Evolutionary conservation across 2,113 vertebrate genomes (phyloP).

Genomic region (Oryctolagus cuniculus): DNA sequence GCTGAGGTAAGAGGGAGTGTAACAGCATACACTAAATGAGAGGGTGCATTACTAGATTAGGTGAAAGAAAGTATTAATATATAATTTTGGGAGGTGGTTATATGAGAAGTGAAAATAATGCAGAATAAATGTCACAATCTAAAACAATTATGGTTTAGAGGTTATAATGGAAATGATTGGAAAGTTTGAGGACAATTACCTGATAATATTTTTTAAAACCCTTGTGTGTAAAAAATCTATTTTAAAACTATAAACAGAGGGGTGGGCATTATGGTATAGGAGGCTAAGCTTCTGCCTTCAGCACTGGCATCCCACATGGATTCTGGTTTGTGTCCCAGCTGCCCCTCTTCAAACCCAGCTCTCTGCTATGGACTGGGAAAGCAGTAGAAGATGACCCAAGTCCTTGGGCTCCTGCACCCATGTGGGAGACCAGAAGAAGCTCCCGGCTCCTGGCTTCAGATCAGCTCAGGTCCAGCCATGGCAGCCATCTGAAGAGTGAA

Average conservation of each 20-base stretch:
- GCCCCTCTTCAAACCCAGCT: too few relatives aligned
- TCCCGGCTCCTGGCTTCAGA: too few relatives aligned
- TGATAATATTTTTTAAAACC: not conserved
- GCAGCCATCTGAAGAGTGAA: too few relatives aligned
- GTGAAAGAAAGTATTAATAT: not conserved
- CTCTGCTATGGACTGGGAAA: too few relatives aligned
- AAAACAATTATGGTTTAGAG: not conserved
- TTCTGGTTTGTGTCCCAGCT: too few relatives aligned
- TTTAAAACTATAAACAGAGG: not conserved
- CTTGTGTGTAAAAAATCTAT: not conserved
- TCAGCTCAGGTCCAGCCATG: too few relatives aligned
- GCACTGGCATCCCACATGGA: too few relatives aligned
- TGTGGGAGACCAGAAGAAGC: too few relatives aligned
- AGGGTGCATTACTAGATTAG: not conserved
- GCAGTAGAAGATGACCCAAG: too few relatives aligned
- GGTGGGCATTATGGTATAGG: too few relatives aligned
- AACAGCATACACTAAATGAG: not conserved
- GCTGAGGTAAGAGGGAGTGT: not conserved
- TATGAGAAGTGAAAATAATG: not conserved
- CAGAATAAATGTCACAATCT: not conserved
- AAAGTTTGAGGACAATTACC: constrained; percentile 1
- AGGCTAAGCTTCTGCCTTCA: too few relatives aligned
- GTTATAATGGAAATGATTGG: not conserved
- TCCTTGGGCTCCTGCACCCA: too few relatives aligned
- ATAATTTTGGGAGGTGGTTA: not conserved